Evolutionary conservation across 1,140 invertebrate genomes (phyloP).

Genomic region (Cyclargus thomasi): DNA sequence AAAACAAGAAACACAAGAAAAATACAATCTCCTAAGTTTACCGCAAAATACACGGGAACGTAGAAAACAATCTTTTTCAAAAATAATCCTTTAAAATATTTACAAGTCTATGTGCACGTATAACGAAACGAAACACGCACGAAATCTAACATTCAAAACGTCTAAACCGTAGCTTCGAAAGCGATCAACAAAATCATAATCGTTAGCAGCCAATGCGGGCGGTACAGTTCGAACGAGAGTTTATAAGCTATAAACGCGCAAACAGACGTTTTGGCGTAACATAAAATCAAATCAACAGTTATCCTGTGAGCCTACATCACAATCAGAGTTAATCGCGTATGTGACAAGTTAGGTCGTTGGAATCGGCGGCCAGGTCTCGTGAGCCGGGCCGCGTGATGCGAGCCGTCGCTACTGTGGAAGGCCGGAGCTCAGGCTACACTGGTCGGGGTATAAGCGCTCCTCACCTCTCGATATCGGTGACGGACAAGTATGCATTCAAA

Average conservation of each 20-base stretch:
- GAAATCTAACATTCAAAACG: slow-evolving; percentile 18
- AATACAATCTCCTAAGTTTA: no score
- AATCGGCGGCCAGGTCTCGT: slow-evolving; percentile 33
- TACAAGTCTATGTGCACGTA: no score
- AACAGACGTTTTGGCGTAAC: slow-evolving; percentile 70
- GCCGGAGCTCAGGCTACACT: slow-evolving; percentile 34
- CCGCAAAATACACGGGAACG: no score
- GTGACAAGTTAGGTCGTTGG: slow-evolving; percentile 69
- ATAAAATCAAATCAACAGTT: slow-evolving; percentile 75
- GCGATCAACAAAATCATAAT: slow-evolving; percentile 53
- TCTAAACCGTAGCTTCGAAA: slow-evolving; percentile 25
- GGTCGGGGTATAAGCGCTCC: slow-evolving; percentile 44
- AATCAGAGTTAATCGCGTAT: slow-evolving; percentile 72
- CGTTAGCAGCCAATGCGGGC: slow-evolving; percentile 67
- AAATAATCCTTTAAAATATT: no score
- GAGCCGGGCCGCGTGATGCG: background rate
- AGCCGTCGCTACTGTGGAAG: slow-evolving; percentile 21
- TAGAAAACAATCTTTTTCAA: no score
- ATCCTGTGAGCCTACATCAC: slow-evolving; percentile 72
- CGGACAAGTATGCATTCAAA: slow-evolving; percentile 82
- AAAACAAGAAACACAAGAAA: background rate
- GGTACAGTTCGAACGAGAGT: slow-evolving; percentile 61
- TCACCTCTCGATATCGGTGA: slow-evolving; percentile 77
- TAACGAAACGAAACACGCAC: background rate
- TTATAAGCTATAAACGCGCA: slow-evolving; percentile 71